Evolutionary conservation across 2,797 vertebrate genomes (phyloP).

Genomic region (Sternotherus odoratus): DNA sequence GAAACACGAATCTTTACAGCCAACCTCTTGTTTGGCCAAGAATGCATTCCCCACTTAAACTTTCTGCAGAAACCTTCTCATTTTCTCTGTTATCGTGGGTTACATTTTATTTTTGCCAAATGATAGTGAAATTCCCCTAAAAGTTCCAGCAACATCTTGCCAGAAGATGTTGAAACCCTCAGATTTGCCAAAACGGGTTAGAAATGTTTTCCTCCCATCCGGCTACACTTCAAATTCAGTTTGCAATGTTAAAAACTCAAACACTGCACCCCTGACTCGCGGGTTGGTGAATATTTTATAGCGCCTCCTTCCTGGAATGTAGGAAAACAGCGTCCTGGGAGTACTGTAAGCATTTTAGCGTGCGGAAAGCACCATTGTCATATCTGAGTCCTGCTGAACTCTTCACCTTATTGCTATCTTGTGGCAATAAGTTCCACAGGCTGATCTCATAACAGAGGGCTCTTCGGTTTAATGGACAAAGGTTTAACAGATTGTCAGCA

Average conservation of each 20-base stretch:
- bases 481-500: background rate
- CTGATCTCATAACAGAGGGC: background rate
- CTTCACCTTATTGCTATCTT: constrained; percentile 11
- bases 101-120: background rate
- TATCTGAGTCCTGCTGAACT: background rate
- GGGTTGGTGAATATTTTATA: background rate
- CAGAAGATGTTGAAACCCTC: background rate
- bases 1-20: background rate
- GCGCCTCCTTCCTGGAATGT: background rate
- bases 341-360: background rate
- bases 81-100: background rate
- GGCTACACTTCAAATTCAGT: background rate
- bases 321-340: background rate
- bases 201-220: background rate
- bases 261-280: background rate
- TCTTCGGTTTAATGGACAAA: background rate
- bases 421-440: background rate
- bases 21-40: constrained; percentile 1
- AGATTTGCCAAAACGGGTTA: background rate
- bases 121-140: background rate
- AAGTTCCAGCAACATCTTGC: constrained; percentile 4
- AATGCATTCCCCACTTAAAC: background rate
- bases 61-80: background rate
- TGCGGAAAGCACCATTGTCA: background rate
- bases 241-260: constrained; percentile 6